These are phyloP conservation scores for Scelioninae gen. 2 DNA, from an alignment of 2,888 invertebrate genomes.

Conservation along the genomic window DNA sequence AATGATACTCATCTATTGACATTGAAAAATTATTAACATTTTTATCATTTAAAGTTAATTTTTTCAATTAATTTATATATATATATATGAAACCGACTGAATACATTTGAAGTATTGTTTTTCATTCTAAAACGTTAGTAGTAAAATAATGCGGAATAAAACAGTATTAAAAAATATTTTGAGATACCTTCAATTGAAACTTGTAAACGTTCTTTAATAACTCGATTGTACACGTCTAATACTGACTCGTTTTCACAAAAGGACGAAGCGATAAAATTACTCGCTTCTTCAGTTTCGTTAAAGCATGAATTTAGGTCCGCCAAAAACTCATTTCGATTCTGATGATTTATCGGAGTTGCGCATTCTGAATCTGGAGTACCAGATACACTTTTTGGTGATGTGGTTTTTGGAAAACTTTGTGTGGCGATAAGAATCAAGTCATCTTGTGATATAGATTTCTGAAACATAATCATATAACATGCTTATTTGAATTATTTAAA, in stretches of 20 bases:
- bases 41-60: too few species aligned
- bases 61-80: too few species aligned
- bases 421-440: conserved; percentile 43
- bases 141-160: too few species aligned
- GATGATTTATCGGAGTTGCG: conserved; percentile 7
- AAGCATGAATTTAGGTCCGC: conserved; percentile 9
- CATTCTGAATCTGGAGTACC: conserved; percentile 47
- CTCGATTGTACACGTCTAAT: conserved; percentile 78
- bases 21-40: too few species aligned
- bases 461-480: conserved; percentile 6
- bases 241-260: conserved; percentile 74
- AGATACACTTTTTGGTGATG: conserved; percentile 44
- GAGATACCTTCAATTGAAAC: conserved; percentile 81
- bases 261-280: conserved; percentile 52
- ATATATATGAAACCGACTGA: too few species aligned
- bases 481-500: not conserved
- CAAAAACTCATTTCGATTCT: conserved; percentile 1
- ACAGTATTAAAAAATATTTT: too few species aligned
- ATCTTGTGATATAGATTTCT: conserved; percentile 47
- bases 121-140: too few species aligned
- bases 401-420: conserved; percentile 48
- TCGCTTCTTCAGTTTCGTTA: not conserved
- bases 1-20: too few species aligned
- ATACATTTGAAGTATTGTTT: too few species aligned
- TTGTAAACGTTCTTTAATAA: conserved; percentile 82